Base-by-base conservation (phyloP, 2,797 vertebrate species). In the Scyliorhinus canicula region DNA sequence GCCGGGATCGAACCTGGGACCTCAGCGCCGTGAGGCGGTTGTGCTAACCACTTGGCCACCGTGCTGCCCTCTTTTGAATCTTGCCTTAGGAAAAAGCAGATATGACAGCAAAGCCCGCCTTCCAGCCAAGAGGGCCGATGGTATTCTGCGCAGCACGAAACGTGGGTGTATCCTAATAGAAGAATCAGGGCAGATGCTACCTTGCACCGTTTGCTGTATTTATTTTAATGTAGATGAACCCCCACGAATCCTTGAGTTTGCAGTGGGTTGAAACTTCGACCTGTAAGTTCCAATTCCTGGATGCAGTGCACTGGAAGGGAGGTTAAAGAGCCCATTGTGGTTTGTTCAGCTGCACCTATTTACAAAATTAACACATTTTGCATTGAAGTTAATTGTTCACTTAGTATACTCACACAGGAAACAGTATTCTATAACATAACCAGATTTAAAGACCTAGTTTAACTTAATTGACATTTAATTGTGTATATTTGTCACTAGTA, bases 161-260 rank as follows among this genome's bases (percentile, higher is more conserved):
- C 98, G 97, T 97, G 98, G 98, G 98, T 97, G 97, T 97, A 98
- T 97, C 98, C 98, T 97, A 97, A 97, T 97, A 97, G 98, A 98
- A 98, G 98, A 98, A 97, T 98, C 98, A 98, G 98, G 98, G 98
- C 98, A 97, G 97, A 98, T 98, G 98, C 98, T 98, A 74, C 97
- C 97, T 97, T 98, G 98, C 98, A 97, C 96, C 98, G 97, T 97
- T 98, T 97, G 95, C 97, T 97, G 96, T 97, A 97, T 98, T 97
- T 98, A 98, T 98, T 98, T 98, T 97, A 97, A 98, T 98, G 96
- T 97, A 98, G 98, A 97, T 98, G 98, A 97, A 98, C 97, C 97
- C 97, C 97, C 98, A 98, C 98, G 98, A 98, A 97, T 98, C 97
- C 98, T 97, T 98, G 97, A 97, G 96, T 97, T 97, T 97, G 97